Base-by-base conservation (phyloP, 2,888 invertebrate genomes). In the Agrochola lota region DNA sequence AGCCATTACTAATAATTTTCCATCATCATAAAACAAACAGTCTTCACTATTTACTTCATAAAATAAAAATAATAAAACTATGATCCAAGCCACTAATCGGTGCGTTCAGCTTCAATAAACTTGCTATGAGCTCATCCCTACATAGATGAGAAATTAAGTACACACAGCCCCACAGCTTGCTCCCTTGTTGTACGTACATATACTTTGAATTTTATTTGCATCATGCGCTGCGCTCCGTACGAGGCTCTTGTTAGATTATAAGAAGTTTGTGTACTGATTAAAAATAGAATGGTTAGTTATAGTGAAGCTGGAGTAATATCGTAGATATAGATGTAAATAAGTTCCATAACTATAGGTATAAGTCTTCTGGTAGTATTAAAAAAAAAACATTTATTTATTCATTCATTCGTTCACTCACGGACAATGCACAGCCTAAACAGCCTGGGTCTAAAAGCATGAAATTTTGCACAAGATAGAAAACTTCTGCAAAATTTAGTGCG, bases 121-220 rank as follows among this genome's bases (percentile, higher is more conserved):
- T 76, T 77, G 83, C 88, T 87, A 88, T 76, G 46, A 67, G 62
- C 80, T 78, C 72, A 80, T 77, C 70, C 68, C 76, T 76, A 78
- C 73, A 74, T 69, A 80, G 75, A 86, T 80, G 67, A 74, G 68
- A 78, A 87, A 79, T 83, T 84, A 81, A 72, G 77, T 88, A 85
- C 78, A 86, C 69, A 78, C 66, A 77, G 74, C 77, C 30, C 35
- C 78, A 77, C 78, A 81, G 74, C 67, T 74, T 84, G 77, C 66
- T 67, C 66, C 46, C 43, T 68, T 49, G 40, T 57, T 80, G 69
- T 70, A 49, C 30, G 12, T 62, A 76, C 26, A 67, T 64, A 12
- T 2, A 81, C 67, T 59, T 46, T 64, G 49, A 68, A 63, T 71
- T 71, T 68, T 1, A 71, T 85, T 70, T 62, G 64, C 78, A 78